Conservation (phyloP, 2,113 vertebrate genomes). For the Erythrolamprus reginae region DNA sequence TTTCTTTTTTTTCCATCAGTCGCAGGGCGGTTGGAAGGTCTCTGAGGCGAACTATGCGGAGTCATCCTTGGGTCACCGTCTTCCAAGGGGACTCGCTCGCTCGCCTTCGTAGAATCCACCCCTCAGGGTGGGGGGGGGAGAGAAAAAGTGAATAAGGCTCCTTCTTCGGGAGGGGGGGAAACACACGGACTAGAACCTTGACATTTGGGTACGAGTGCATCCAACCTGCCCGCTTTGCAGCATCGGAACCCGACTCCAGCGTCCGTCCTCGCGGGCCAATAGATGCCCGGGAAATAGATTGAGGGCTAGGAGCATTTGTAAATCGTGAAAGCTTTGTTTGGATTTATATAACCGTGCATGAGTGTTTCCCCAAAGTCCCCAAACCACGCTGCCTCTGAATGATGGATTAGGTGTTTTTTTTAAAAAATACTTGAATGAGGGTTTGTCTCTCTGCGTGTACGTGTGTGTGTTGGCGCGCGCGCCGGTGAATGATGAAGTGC, state of each 20-base stretch:
- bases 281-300: not conserved
- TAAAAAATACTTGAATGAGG: not conserved
- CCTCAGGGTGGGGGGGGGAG: too few relatives aligned
- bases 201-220: too few relatives aligned
- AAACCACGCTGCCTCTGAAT: not conserved
- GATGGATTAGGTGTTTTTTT: not conserved
- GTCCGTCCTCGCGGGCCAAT: not conserved
- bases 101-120: not conserved
- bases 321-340: not conserved
- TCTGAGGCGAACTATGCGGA: too few relatives aligned
- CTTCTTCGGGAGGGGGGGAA: not conserved
- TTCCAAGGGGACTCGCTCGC: not conserved
- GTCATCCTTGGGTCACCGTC: not conserved
- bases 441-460: not conserved
- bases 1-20: accelerated
- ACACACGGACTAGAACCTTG: too few relatives aligned
- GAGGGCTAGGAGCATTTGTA: not conserved
- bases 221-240: not conserved
- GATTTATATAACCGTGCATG: not conserved
- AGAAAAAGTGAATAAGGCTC: too few relatives aligned
- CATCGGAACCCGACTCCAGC: not conserved
- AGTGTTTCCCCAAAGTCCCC: not conserved
- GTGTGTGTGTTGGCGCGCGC: accelerated
- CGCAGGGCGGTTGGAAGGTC: not conserved
- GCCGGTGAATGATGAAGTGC: not conserved